Evolutionary conservation across 1,140 invertebrate species (phyloP), one percentile per base, ranked within the genome.

Genomic region (Cataglyphis hispanica): DNA sequence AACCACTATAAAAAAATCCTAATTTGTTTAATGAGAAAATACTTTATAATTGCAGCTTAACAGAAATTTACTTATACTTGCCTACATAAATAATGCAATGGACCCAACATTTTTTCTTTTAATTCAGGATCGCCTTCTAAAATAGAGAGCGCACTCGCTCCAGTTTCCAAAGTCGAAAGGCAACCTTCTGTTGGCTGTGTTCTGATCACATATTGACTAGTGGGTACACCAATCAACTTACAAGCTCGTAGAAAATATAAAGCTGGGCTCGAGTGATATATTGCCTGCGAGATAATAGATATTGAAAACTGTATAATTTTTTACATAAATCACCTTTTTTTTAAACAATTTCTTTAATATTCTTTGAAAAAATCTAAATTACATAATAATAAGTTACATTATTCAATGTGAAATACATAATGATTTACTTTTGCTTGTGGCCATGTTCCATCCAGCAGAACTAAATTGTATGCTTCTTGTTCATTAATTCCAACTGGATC

Each of bases 381-480:
- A 66, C 13, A 25, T 67, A 37, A 75, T 76, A 16, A 31, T 22
- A 13, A 43, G 13, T 43, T 50, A 76, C 25, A 7, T 40, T 70
- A 53, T 40, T 56, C 67, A 19, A 53, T 53, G 8, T 37, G 2
- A 58, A 19, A 16, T 37, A 22, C 22, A 25, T 43, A 53, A 34
- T 63, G 27, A 34, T 70, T 84, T 90, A 95, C 95, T 86, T 98
- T 98, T 13, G 98, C 98, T 95, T 99, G 98, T 22, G 98, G 97
- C 98, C 98, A 99, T 46, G 98, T 99, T 40, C 98, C 98, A 96
- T 99, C 98, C 87, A 99, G 96, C 69, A 99, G 94, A 60, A 99
- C 95, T 56, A 99, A 95, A 94, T 98, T 99, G 91, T 98, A 98
- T 13, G 95, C 90, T 63, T 92, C 91, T 93, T 94, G 86, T 85